Percentiles rank a stretch among this genome's conserved stretches.
Conservation (phyloP, 2,888 invertebrate genomes). For the Patella depressa region DNA sequence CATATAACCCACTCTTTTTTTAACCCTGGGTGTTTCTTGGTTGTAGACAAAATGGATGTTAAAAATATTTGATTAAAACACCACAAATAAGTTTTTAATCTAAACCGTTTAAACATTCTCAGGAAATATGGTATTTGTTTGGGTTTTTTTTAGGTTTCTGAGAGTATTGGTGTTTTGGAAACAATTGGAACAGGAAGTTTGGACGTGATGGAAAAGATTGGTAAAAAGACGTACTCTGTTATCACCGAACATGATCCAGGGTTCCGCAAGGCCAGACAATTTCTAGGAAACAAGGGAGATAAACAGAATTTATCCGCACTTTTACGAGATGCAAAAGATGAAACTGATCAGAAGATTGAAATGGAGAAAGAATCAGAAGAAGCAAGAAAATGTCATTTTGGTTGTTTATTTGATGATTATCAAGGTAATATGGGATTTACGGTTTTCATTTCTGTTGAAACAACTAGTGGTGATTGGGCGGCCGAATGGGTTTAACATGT, state of each 20-base stretch:
- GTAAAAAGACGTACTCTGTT: conserved; percentile 94
- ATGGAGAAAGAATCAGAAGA: conserved; percentile 72
- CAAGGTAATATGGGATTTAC: conserved; percentile 76
- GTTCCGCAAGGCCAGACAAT: conserved; percentile 80
- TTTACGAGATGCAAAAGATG: conserved; percentile 79
- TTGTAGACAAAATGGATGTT: too few species aligned
- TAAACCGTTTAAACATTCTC: too few species aligned
- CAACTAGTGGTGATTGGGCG: too few species aligned
- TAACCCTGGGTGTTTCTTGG: too few species aligned
- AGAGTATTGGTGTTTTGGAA: conserved; percentile 36
- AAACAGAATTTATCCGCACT: conserved; percentile 72
- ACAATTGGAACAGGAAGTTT: conserved; percentile 68
- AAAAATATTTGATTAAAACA: too few species aligned
- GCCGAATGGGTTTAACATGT: too few species aligned
- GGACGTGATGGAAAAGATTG: conserved; percentile 91
- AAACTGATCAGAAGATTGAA: conserved; percentile 76
- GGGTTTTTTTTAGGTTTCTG: conserved; percentile 3
- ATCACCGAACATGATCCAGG: conserved; percentile 93
- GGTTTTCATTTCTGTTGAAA: neutral
- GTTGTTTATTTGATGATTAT: conserved; percentile 85
- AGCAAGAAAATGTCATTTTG: conserved; percentile 78
- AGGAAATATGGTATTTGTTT: too few species aligned
- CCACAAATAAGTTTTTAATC: too few species aligned
- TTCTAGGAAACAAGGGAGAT: conserved; percentile 72
- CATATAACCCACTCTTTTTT: too few species aligned